Base-by-base conservation (phyloP, 2,113 vertebrate genomes). In the Melierax canorus region DNA sequence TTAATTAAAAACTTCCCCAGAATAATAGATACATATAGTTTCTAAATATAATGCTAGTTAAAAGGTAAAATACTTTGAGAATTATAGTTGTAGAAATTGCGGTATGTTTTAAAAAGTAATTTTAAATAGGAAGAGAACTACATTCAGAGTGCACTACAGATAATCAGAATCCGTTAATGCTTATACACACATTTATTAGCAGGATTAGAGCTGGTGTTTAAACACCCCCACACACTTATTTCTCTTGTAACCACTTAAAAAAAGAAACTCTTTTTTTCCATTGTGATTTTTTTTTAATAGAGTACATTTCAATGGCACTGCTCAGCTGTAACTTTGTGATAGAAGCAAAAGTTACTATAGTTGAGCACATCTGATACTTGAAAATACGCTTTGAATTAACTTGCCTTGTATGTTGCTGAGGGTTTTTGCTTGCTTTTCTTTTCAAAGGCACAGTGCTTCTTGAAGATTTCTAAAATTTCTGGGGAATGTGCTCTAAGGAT, bases 301-400 rank as follows among this genome's bases (percentile, higher is more conserved):
- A 59, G 7, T 79, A 5, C 15, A 11, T 62, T 60, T 81, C 10
- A 50, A 1, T 48, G n/a, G 5, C 17, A 38, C 20, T 79, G 21
- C 12, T 74, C 32, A 76, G 2, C 38, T 83, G 8, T 53, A 92
- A 75, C 38, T 92, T 84, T 32, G 34, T 90, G 39, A 79, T 21
- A 66, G 74, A 85, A 83, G 20, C 10, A 82, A 12, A 84, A 92
- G 56, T 73, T 86, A 53, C 39, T 75, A 26, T 5, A 62, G 24
- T 69, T 15, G 10, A 94, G 14, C 53, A 74, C 36, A 97, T 91
- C 63, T 5, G 45, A 66, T 96, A 82, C 77, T 92, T 69, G 58
- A 87, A 95, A 96, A 92, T 87, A 88, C 88, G 93, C 78, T 95
- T 94, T 96, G 90, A 96, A 96, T 97, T 96, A 95, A 56, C 75